Percentiles rank a stretch among this genome's conserved stretches.
Evolutionary conservation across 2,888 invertebrate genomes (phyloP).

Genomic region (Alloscopus bannaensis): DNA sequence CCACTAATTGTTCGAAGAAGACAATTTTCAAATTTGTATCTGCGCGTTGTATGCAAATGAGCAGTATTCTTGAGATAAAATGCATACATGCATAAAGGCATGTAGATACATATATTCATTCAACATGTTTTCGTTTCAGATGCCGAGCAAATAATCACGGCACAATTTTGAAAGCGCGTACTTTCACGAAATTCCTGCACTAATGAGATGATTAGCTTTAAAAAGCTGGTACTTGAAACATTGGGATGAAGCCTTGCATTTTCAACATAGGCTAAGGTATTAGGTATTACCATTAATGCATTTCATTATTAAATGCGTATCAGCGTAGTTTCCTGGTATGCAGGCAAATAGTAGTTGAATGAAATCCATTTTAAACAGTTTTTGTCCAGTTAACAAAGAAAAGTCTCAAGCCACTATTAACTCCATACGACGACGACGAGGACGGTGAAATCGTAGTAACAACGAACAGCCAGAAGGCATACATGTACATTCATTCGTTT

Average conservation of each 20-base stretch:
- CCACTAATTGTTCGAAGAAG: background rate
- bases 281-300: background rate
- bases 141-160: too few relatives aligned
- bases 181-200: background rate
- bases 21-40: background rate
- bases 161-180: background rate
- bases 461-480: too few relatives aligned
- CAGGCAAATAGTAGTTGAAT: background rate
- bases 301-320: background rate
- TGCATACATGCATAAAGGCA: background rate
- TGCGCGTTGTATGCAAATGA: background rate
- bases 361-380: background rate
- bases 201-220: constrained; percentile 50
- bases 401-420: background rate
- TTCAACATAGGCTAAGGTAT: background rate
- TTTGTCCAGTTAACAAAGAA: background rate
- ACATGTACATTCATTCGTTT: background rate
- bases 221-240: constrained; percentile 34
- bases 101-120: background rate
- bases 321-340: background rate
- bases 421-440: background rate
- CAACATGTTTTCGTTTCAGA: background rate
- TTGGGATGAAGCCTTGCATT: background rate
- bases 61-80: background rate
- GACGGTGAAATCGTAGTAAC: too few relatives aligned